Evolutionary conservation across 2,113 vertebrate species (phyloP), one percentile per base, ranked within the genome.

Genomic region (Misgurnus anguillicaudatus): DNA sequence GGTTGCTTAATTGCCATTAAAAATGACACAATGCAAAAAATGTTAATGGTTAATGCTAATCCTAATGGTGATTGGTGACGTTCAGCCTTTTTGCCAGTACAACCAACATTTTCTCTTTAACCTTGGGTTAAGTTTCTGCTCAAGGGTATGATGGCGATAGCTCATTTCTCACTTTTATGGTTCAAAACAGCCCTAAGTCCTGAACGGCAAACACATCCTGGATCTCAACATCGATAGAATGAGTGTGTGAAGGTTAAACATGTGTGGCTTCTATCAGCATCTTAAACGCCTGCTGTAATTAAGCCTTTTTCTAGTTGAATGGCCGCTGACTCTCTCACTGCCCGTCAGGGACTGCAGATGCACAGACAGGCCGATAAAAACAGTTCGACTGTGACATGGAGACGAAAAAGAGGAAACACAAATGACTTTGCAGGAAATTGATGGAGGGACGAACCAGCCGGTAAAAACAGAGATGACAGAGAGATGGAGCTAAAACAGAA

Each of bases 301-400:
- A 88, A 81, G 86, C 89, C 68, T 88, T 91, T 89, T 90, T 88
- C 86, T 82, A 83, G 87, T 80, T 82, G 85, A 90, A 82, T 84
- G 83, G 80, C 78, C 83, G 4, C 42, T 76, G 64, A 63, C 36
- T 80, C 74, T 66, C 68, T 87, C 86, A 80, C 67, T 55, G 78
- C n/a, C 63, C 69, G 61, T 79, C 71, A 58, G 82, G 82, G 78
- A 84, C 58, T 31, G 31, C 19, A 75, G 77, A 75, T 80, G 71
- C 75, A 47, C 36, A 80, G 83, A 80, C 78, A 79, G 84, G 72
- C 74, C 79, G 67, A 87, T 86, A 89, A 88, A 89, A 86, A 83
- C 84, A 81, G 81, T 86, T 90, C 86, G 87, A 86, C 86, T 82
- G 73, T 71, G 83, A 80, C 81, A 71, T 62, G 17, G 5, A 78